A percentile compares a stretch with the other conserved stretches of the same genome.
Conservation (phyloP, 1,140 invertebrate genomes). For the Solenopsis invicta region DNA sequence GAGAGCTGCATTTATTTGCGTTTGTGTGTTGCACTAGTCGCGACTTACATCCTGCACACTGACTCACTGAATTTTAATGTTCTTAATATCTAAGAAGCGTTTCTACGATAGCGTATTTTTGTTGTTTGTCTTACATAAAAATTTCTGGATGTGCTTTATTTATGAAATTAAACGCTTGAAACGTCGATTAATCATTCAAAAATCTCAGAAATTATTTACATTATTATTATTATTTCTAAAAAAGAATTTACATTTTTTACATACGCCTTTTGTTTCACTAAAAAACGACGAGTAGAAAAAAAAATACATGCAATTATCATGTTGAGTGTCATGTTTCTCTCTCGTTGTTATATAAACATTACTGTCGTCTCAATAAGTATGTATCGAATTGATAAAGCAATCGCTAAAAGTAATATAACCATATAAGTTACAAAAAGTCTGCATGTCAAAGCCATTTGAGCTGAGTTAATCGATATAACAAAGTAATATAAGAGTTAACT, state of each 20-base stretch:
- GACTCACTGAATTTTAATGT: conserved; percentile 23
- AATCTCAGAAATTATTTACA: conserved; percentile 7
- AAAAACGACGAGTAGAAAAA: not conserved
- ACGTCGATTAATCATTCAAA: not conserved
- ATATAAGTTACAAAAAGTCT: not conserved
- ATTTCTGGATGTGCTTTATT: not conserved
- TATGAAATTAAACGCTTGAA: not conserved
- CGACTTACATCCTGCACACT: conserved; percentile 44
- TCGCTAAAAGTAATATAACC: conserved; percentile 3
- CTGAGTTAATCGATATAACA: not conserved
- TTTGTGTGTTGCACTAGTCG: not conserved
- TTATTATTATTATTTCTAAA: not conserved
- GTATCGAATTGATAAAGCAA: conserved; percentile 11
- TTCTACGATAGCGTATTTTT: not conserved
- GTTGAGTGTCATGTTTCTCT: not conserved
- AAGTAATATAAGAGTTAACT: not conserved
- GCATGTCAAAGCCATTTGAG: not conserved
- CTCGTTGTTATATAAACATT: conserved; percentile 5
- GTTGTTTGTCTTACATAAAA: not conserved
- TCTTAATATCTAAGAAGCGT: not conserved
- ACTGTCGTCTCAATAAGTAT: not conserved
- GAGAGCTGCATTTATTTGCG: conserved; percentile 50
- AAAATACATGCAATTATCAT: not conserved
- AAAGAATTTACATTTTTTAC: not conserved
- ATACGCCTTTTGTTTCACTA: not conserved